Conservation (phyloP, 2,797 vertebrate genomes). For the Poeciliopsis gracilis region DNA sequence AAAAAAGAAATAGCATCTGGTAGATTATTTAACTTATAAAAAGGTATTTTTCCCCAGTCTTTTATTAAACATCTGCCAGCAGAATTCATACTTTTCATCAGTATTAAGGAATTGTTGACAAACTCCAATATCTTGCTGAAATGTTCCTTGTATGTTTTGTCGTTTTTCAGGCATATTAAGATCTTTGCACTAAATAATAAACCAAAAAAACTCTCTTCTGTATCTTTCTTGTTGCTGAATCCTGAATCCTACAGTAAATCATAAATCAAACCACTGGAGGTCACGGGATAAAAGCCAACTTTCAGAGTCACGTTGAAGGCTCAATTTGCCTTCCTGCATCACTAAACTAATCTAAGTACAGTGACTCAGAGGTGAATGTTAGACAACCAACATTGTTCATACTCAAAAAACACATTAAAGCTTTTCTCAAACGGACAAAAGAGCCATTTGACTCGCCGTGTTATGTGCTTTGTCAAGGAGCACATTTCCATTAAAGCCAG, state of each 20-base stretch:
- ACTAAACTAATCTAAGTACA: not conserved
- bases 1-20: no score
- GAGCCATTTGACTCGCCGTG: constrained; percentile 13
- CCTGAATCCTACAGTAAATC: not conserved
- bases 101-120: no score
- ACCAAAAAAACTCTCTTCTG: not conserved
- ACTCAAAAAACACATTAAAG: constrained; percentile 10
- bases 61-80: no score
- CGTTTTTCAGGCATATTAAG: no score
- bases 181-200: no score
- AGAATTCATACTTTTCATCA: no score
- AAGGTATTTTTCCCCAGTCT: no score
- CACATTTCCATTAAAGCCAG: constrained; percentile 62
- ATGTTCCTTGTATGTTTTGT: no score
- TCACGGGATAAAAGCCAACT: not conserved
- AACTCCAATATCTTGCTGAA: no score
- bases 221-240: not conserved
- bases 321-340: constrained; percentile 1
- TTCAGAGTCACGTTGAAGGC: not conserved
- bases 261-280: not conserved
- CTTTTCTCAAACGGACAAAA: constrained; percentile 5
- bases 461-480: constrained; percentile 43
- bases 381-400: not conserved
- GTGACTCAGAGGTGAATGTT: constrained; percentile 7
- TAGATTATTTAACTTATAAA: no score